Base-by-base conservation (phyloP, 2,888 invertebrate genomes). In the Andrena trimmerana region DNA sequence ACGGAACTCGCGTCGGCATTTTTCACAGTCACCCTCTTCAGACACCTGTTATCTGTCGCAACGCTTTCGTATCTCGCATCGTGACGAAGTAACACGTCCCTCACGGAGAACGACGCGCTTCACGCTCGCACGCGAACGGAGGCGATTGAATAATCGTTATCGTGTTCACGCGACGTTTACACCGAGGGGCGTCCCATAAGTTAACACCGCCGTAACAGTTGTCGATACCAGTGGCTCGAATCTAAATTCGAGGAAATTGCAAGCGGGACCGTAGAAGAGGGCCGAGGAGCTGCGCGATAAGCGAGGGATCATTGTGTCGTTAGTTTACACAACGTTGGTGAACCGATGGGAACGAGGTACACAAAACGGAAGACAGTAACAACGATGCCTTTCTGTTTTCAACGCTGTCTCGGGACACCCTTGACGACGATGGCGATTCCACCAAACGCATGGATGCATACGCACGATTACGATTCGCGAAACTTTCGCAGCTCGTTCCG, bases 1-100 rank as follows among this genome's bases (percentile, higher is more conserved):
- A 2, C 52, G 52, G 42, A 42, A 52, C 24, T 2, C 27, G 24
- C 57, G 24, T 24, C 24, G 57, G 24, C 24, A 57, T 24, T 57
- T 57, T 57, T 24, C 20, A 63, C 63, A n/a, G 6, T 27, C 10
- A 24, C 57, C 42, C 57, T 54, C 5, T 54, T 57, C 68, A 33
- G 54, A 54, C 68, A 68, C 68, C 68, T 54, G 68, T 68, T 68
- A 68, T 68, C 68, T 16, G 54, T 36, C 33, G 13, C 52, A 57
- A 27, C 68, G 24, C 16, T 20, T 27, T n/a, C n/a, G 27, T 42
- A 42, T 59, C 57, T 36, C n/a, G 13, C 57, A 10, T 42, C n/a
- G 36, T 16, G 36, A 69, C 24, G 16, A 24, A 59, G 42, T 42
- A 59, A 42, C 69, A 20, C 57, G 33, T 59, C 10, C 57, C 8